Evolutionary conservation across 1,140 invertebrate species (phyloP).

Genomic region (Zaprionus kolodkinae): DNA sequence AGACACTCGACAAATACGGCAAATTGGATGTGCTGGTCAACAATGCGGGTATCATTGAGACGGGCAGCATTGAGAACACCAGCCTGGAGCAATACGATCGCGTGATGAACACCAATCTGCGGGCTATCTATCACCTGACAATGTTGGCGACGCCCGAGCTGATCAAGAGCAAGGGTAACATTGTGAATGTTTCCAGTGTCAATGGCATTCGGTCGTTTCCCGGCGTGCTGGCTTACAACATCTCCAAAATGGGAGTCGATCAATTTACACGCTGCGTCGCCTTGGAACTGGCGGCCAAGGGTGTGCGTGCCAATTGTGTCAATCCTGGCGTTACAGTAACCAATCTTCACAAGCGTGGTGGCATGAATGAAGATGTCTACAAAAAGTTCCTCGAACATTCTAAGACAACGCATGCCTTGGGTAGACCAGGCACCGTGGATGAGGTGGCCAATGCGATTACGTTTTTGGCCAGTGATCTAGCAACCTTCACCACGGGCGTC

Average conservation of each 20-base stretch:
- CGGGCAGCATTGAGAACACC: slow-evolving; percentile 93
- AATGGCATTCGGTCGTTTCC: slow-evolving; percentile 93
- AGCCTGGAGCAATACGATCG: slow-evolving; percentile 93
- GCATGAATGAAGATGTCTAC: slow-evolving; percentile 90
- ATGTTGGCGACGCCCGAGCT: slow-evolving; percentile 94
- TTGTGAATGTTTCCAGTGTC: slow-evolving; percentile 96
- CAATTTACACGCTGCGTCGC: slow-evolving; percentile 94
- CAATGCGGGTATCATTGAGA: slow-evolving; percentile 94
- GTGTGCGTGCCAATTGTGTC: slow-evolving; percentile 94
- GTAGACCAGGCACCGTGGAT: slow-evolving; percentile 89
- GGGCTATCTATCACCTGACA: slow-evolving; percentile 93
- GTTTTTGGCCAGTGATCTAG: slow-evolving; percentile 91
- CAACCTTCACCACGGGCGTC: slow-evolving; percentile 93
- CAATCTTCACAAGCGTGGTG: slow-evolving; percentile 91
- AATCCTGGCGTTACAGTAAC: slow-evolving; percentile 93
- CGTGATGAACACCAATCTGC: slow-evolving; percentile 93
- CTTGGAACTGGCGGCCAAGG: slow-evolving; percentile 91
- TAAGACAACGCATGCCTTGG: slow-evolving; percentile 92
- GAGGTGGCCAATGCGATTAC: slow-evolving; percentile 93
- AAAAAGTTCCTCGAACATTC: slow-evolving; percentile 89
- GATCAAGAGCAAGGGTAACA: slow-evolving; percentile 91
- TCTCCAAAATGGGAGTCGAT: slow-evolving; percentile 95
- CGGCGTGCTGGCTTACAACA: slow-evolving; percentile 91
- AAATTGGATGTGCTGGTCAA: slow-evolving; percentile 93
- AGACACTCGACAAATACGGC: slow-evolving; percentile 89